Percentiles rank a stretch among this genome's conserved stretches.
These are phyloP conservation scores for Haemorhous mexicanus DNA, from an alignment of 2,113 vertebrate species.

Conservation along the genomic window DNA sequence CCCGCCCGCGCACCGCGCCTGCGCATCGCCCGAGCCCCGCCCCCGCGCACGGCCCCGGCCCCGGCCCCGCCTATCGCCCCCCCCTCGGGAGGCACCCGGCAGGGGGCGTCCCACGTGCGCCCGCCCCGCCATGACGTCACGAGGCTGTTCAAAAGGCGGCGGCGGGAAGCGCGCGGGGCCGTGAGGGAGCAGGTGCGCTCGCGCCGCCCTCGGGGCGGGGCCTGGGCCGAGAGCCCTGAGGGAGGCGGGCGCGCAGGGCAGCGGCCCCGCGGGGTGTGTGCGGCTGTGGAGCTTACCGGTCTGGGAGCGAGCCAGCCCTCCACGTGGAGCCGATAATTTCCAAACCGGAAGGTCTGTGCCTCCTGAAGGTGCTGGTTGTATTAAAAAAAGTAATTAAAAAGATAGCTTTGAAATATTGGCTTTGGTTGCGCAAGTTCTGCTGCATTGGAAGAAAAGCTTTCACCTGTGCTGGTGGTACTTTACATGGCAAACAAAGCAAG, in stretches of 20 bases:
- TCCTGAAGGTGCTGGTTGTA: background rate
- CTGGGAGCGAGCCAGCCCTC: accelerated
- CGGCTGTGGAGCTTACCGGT: accelerated
- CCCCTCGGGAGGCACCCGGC: no score
- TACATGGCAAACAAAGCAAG: background rate
- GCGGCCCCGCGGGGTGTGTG: accelerated
- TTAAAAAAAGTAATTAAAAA: background rate
- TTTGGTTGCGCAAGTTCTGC: accelerated
- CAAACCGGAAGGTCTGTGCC: background rate
- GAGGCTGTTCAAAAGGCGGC: background rate
- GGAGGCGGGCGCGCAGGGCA: no score
- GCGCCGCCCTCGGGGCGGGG: accelerated
- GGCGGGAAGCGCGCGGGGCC: background rate
- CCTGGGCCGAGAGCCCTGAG: accelerated
- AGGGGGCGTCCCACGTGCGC: background rate
- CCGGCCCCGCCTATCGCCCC: accelerated
- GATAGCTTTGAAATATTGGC: background rate
- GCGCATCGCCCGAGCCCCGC: no score
- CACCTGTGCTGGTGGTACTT: accelerated
- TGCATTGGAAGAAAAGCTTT: accelerated
- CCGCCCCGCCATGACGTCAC: background rate
- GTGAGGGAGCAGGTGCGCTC: accelerated
- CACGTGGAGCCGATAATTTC: background rate
- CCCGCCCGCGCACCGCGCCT: no score
- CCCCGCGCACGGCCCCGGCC: slow-evolving; percentile 12